Percentiles rank a stretch among this genome's conserved stretches.
phyloP scores from a whole-genome alignment of 2,797 vertebrate species.

The Orestias chungarensis region DNA sequence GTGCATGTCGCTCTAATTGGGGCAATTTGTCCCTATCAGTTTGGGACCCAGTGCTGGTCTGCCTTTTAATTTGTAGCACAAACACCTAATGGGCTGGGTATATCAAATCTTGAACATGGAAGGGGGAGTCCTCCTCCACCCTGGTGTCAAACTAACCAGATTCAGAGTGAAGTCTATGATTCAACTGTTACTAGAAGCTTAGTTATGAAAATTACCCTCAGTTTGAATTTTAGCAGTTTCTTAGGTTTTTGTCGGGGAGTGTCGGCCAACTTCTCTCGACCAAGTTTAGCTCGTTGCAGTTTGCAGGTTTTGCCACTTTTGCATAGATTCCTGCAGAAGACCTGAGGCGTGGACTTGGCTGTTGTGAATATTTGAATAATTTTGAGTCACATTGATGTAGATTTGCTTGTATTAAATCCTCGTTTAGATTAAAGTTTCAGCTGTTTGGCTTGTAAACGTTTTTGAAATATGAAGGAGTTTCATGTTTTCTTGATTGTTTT shows the following conservation, averaged over 20 bases:
- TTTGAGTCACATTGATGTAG: neutral
- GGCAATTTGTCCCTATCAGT: constrained; percentile 78
- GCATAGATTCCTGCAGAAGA: neutral
- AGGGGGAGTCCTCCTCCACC: neutral
- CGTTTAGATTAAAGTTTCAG: neutral
- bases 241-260: no score
- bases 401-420: no score
- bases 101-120: constrained; percentile 12
- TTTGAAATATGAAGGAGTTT: no score
- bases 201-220: neutral
- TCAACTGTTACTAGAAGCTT: no score
- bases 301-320: neutral
- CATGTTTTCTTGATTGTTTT: no score
- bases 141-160: neutral
- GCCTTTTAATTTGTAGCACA: constrained; percentile 74
- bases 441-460: neutral
- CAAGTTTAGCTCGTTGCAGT: neutral
- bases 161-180: neutral
- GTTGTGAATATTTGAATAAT: neutral
- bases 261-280: neutral
- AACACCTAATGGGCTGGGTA: constrained; percentile 57
- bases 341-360: neutral
- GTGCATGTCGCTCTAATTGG: constrained; percentile 78
- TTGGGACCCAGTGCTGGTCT: constrained; percentile 58
- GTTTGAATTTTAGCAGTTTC: neutral